Percentiles rank a stretch among this genome's conserved stretches.
phyloP scores from a whole-genome alignment of 2,797 vertebrate species.

The Vultur gryphus region DNA sequence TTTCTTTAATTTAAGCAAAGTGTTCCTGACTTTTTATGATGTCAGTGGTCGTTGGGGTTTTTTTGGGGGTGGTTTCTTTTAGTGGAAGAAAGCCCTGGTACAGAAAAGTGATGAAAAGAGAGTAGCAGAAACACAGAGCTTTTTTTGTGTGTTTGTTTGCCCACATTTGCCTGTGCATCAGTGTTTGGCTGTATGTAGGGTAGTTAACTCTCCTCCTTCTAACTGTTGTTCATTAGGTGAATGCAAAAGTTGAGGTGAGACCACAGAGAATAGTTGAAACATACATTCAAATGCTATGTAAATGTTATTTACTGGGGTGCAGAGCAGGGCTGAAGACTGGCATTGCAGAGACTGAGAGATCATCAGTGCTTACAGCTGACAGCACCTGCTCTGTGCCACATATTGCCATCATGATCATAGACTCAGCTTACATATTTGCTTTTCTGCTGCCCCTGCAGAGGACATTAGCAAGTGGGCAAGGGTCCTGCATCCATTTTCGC shows the following conservation, averaged over 20 bases:
- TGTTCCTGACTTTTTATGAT: background rate
- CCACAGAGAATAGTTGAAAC: background rate
- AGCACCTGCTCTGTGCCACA: background rate
- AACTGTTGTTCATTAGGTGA: background rate
- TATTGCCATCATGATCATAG: background rate
- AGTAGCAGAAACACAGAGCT: background rate
- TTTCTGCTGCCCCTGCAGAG: background rate
- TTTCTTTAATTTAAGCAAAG: background rate
- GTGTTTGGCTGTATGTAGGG: fast-evolving
- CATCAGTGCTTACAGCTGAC: background rate
- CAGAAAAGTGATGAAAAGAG: background rate
- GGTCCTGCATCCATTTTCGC: background rate
- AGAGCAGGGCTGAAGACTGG: background rate
- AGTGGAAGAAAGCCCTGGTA: background rate
- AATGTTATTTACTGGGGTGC: background rate
- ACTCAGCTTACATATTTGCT: background rate
- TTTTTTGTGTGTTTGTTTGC: background rate
- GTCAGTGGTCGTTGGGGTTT: background rate
- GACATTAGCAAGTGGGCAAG: background rate
- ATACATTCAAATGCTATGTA: background rate
- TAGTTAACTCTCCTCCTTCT: background rate
- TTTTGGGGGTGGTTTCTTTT: background rate
- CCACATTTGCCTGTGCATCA: background rate
- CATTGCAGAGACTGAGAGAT: background rate
- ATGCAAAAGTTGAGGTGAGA: background rate